Conservation (phyloP, 2,113 vertebrate genomes). For the Panthera leo region DNA sequence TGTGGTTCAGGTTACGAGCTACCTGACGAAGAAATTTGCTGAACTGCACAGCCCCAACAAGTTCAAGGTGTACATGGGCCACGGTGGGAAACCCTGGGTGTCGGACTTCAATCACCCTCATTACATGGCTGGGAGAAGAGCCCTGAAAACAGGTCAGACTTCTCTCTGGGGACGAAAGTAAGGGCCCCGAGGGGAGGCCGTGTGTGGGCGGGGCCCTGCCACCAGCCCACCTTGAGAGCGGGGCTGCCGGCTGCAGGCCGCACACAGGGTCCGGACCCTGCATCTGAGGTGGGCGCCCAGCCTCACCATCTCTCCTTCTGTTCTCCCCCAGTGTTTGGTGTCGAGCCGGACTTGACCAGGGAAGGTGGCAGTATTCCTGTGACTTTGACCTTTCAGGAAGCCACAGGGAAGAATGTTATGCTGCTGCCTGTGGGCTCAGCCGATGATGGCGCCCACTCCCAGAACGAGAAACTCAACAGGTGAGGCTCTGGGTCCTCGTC, state of each 20-base stretch:
- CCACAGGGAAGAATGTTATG: conserved; percentile 97
- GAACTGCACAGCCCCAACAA: conserved; percentile 93
- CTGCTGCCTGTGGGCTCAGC: conserved; percentile 95
- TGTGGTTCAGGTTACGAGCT: conserved; percentile 86
- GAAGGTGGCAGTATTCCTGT: conserved; percentile 98
- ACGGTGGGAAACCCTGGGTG: conserved; percentile 97
- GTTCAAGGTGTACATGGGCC: conserved; percentile 89
- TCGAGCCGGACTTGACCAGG: conserved; percentile 96
- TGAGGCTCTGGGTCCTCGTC: conserved; percentile 58
- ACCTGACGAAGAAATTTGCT: conserved; percentile 91
- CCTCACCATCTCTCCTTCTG: neutral
- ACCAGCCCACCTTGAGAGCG: accelerated
- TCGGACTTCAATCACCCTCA: conserved; percentile 98
- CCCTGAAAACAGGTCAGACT: conserved; percentile 92
- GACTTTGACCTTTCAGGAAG: conserved; percentile 97
- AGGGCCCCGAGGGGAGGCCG: neutral
- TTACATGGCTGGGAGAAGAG: conserved; percentile 95
- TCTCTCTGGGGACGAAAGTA: accelerated
- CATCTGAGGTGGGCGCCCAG: accelerated
- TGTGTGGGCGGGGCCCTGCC: neutral
- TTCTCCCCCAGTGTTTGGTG: conserved; percentile 90
- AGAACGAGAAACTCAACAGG: conserved; percentile 98
- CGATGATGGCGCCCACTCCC: conserved; percentile 97
- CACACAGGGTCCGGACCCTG: accelerated
- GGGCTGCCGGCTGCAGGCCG: neutral